phyloP scores from a whole-genome alignment of 2,888 invertebrate genomes.

The Mimas tiliae region DNA sequence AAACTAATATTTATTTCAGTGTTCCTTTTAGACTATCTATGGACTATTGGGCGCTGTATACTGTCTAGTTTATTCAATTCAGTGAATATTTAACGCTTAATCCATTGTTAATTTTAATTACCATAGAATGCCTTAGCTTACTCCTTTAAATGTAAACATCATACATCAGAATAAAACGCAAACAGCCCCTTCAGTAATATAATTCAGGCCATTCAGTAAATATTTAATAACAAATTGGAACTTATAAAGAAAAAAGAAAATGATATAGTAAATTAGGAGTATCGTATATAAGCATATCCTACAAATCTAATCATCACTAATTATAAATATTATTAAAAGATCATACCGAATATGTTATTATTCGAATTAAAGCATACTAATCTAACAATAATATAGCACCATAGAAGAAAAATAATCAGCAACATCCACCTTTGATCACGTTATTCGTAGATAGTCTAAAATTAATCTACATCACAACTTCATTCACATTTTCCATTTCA shows the following conservation, averaged over 20 bases:
- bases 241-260: too few species aligned
- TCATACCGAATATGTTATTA: too few species aligned
- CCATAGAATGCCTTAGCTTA: not conserved
- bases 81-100: not conserved
- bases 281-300: too few species aligned
- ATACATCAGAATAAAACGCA: not conserved
- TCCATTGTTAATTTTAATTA: not conserved
- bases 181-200: too few species aligned
- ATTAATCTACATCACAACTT: slow-evolving; percentile 28
- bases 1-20: slow-evolving; percentile 1
- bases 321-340: too few species aligned
- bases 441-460: not conserved
- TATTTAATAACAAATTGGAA: too few species aligned
- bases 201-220: too few species aligned
- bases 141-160: not conserved
- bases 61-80: not conserved
- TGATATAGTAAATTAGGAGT: too few species aligned
- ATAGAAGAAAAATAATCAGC: not conserved
- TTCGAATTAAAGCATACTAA: too few species aligned
- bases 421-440: not conserved
- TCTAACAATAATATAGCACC: not conserved
- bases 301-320: too few species aligned
- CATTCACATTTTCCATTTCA: slow-evolving; percentile 70
- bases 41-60: slow-evolving; percentile 11
- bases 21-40: slow-evolving; percentile 7